Conservation (phyloP, 2,113 vertebrate genomes). For the Anser cygnoides region DNA sequence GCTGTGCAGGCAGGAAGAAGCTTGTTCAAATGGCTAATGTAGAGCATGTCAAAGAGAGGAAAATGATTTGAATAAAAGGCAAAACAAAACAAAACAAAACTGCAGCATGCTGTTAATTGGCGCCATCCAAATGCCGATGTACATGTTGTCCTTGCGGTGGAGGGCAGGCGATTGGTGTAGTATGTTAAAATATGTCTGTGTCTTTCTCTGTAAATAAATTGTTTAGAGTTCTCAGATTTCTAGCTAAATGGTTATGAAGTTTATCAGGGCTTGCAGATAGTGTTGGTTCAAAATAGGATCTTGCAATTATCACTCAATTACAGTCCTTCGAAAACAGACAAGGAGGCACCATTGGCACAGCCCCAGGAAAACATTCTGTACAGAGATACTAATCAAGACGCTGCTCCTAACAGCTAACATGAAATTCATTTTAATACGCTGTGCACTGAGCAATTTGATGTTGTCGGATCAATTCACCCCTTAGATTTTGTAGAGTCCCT, state of each 20-base stretch:
- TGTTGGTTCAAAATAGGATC: slow-evolving; percentile 64
- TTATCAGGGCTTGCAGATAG: slow-evolving; percentile 52
- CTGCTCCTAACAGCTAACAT: slow-evolving; percentile 35
- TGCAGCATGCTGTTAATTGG: slow-evolving; percentile 33
- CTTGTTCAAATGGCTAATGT: neutral
- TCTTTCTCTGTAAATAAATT: slow-evolving; percentile 75
- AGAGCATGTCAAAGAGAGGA: neutral
- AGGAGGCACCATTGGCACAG: slow-evolving; percentile 60
- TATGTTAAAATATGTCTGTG: slow-evolving; percentile 53
- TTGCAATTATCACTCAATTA: slow-evolving; percentile 74
- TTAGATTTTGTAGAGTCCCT: slow-evolving; percentile 14
- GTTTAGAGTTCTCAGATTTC: slow-evolving; percentile 76
- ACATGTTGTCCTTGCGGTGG: slow-evolving; percentile 5
- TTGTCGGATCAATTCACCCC: slow-evolving; percentile 62
- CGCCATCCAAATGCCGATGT: neutral
- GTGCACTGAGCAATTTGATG: neutral
- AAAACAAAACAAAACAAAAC: neutral
- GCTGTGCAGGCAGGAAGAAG: neutral
- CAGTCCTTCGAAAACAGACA: slow-evolving; percentile 69
- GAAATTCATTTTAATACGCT: slow-evolving; percentile 51
- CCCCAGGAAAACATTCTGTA: slow-evolving; percentile 60
- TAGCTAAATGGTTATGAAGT: slow-evolving; percentile 70
- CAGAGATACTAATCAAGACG: slow-evolving; percentile 50
- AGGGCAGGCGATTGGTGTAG: slow-evolving; percentile 23
- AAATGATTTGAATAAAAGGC: neutral